Conservation (phyloP, 2,797 vertebrate genomes). For the Syngnathus acus region DNA sequence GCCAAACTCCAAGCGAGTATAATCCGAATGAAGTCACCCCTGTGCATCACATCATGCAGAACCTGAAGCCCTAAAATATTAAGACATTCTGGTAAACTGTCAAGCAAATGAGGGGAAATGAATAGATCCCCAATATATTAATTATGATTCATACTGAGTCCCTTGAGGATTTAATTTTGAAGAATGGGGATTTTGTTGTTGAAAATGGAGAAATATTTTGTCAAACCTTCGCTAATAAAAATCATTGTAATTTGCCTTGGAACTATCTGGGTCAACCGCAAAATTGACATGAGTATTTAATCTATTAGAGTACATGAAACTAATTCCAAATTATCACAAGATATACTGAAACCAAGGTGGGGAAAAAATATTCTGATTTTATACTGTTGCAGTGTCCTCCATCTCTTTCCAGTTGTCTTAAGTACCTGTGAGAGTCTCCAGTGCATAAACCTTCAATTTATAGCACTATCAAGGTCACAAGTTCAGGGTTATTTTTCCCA, state of each 20-base stretch:
- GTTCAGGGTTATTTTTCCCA: constrained; percentile 42
- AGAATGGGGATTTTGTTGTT: not conserved
- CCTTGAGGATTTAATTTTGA: not conserved
- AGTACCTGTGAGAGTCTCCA: constrained; percentile 55
- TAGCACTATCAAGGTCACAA: constrained; percentile 51
- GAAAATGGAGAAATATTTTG: not conserved
- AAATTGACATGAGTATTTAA: constrained; percentile 54
- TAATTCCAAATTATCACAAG: constrained; percentile 68
- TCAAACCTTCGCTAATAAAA: not conserved
- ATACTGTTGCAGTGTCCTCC: constrained; percentile 53
- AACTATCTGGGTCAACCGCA: constrained; percentile 59
- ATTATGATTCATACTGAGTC: no score
- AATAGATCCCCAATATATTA: no score
- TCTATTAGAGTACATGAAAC: constrained; percentile 67
- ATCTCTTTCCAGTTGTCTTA: constrained; percentile 43
- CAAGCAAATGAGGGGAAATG: no score
- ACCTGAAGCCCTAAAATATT: no score
- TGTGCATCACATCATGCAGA: no score
- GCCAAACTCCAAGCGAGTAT: no score
- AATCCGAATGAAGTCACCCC: no score
- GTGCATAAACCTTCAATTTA: constrained; percentile 55
- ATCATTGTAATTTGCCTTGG: constrained; percentile 28
- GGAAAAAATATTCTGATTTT: constrained; percentile 64
- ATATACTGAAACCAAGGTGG: constrained; percentile 50
- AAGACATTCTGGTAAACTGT: no score